A percentile compares a stretch with the other conserved stretches of the same genome.
Conservation (phyloP, 30 jellyfish, hydroid and myxozoan genomes). For the Hydractinia echinata region DNA sequence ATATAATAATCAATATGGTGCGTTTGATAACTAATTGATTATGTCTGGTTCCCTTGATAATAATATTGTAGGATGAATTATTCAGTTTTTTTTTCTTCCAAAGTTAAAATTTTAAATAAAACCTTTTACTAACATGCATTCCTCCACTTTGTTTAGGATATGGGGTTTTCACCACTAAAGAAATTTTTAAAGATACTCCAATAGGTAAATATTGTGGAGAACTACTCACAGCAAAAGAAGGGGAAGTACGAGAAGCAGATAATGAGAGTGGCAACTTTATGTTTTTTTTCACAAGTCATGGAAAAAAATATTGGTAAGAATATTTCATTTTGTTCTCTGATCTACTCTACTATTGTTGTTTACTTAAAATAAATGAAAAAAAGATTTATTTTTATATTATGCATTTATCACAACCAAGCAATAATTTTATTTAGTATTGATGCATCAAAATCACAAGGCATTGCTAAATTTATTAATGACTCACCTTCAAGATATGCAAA, state of each 20-base stretch:
- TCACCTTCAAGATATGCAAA: constrained; percentile 18
- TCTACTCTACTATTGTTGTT: background rate
- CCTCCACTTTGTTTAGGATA: background rate
- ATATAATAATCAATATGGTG: too few species aligned
- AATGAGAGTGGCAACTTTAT: background rate
- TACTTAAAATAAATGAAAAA: background rate
- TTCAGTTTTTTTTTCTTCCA: background rate
- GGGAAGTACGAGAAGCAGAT: constrained; percentile 13
- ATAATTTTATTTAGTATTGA: background rate
- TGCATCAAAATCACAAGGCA: constrained; percentile 4
- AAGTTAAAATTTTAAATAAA: background rate
- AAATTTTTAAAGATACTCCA: background rate
- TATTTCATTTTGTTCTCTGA: background rate
- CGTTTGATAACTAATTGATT: too few species aligned
- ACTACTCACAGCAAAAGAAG: constrained; percentile 9
- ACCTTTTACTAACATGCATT: background rate
- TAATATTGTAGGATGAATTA: background rate
- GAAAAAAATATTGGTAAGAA: constrained; percentile 11
- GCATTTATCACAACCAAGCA: too few species aligned
- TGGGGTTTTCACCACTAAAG: constrained; percentile 13
- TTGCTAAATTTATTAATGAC: constrained; percentile 1
- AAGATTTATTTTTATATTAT: too few species aligned
- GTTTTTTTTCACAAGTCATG: constrained; percentile 18
- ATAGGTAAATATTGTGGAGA: constrained; percentile 8
- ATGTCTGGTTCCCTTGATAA: too few species aligned